Base-by-base conservation (phyloP, 2,888 invertebrate species). In the Dorcus parallelipipedus region DNA sequence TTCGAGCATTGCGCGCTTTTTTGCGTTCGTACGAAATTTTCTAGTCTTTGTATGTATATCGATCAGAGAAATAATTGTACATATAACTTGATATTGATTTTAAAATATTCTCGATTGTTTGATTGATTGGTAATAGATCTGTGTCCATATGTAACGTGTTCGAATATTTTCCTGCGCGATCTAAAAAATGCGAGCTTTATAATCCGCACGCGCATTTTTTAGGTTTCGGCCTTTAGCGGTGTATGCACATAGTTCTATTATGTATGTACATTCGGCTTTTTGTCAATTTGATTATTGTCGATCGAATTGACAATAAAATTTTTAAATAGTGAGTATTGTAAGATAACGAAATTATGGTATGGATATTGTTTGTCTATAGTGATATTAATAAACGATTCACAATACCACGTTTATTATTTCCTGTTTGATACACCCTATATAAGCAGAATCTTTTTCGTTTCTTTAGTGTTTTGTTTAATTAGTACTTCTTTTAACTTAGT, bases 341-440 rank as follows among this genome's bases (percentile, higher is more conserved):
- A 33, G 10, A 54, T 47, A n/a, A 20, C 40, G 40, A 55, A 58
- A 56, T 40, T 55, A 59, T 58, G 54, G 43, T 23, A 38, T 54
- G 45, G 49, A 47, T 59, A 53, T 40, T 58, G 50, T 56, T 56
- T 52, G 59, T 59, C 59, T 45, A 59, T 59, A 55, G 59, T 43
- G 39, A 56, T 55, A 55, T 39, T 52, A 59, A 59, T 59, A 59
- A 59, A 59, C 47, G 20, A 45, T 52, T 50, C 50, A n/a, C 51
- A 52, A 55, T 33, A 26, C 17, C 8, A n/a, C 2, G n/a, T 40
- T 48, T 52, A 49, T 38, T 47, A 17, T 48, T 52, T 52, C n/a
- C 20, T 48, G 6, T 42, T 42, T 42, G 4, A 20, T 20, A 20
- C 20, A 20, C 20, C 20, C 20, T 20, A 20, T 20, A 3, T 20